Percentiles rank a stretch among this genome's conserved stretches.
These are phyloP conservation scores for Nylanderia fulva DNA, from an alignment of 1,140 invertebrate species.

Conservation along the genomic window DNA sequence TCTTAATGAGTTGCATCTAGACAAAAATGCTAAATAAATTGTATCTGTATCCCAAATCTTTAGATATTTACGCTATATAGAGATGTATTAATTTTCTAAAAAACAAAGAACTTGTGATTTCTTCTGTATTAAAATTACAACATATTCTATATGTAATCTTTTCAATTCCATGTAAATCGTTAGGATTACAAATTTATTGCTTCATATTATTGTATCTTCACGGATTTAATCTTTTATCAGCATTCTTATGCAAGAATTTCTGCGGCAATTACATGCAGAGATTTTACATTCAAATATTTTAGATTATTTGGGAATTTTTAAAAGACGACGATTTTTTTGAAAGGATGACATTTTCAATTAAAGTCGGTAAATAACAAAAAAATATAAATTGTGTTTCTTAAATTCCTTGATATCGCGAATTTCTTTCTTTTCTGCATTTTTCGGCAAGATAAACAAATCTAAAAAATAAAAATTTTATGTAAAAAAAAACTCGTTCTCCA, in stretches of 20 bases:
- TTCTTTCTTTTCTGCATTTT: neutral
- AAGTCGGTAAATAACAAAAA: neutral
- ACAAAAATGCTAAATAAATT: neutral
- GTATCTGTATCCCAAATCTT: neutral
- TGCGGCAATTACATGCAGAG: neutral
- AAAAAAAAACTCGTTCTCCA: neutral
- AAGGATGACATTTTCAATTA: neutral
- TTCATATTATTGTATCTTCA: neutral
- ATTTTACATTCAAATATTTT: slow-evolving; percentile 18
- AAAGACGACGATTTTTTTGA: slow-evolving; percentile 4
- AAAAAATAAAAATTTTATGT: neutral
- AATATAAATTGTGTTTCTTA: neutral
- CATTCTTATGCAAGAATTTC: neutral
- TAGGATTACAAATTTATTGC: neutral
- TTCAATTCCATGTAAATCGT: neutral
- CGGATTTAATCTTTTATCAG: slow-evolving; percentile 3
- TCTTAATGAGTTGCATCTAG: neutral
- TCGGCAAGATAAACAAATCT: neutral
- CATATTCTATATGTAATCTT: neutral
- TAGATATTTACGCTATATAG: neutral
- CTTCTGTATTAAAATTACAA: neutral
- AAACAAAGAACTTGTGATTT: neutral
- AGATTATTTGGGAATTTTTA: slow-evolving; percentile 9
- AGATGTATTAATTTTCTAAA: neutral
- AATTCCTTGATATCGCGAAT: neutral